phyloP scores from a whole-genome alignment of 1,140 invertebrate species.

The Chymomyza costata region DNA sequence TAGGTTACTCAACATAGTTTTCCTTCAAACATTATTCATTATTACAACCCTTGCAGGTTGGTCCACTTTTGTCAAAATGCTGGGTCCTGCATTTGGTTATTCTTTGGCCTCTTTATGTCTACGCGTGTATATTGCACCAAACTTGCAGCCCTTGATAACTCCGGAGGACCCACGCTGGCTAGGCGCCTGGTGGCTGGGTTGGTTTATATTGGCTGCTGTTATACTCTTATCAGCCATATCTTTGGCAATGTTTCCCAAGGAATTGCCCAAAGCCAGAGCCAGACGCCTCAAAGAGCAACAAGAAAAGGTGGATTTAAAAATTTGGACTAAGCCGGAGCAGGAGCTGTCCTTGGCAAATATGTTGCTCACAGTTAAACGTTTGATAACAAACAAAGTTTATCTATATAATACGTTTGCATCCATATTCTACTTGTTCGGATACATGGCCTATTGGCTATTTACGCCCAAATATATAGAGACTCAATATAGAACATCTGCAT shows the following conservation, averaged over 20 bases:
- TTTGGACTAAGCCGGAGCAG: slow-evolving; percentile 39
- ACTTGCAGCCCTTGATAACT: slow-evolving; percentile 80
- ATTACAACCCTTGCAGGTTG: slow-evolving; percentile 76
- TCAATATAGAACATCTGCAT: slow-evolving; percentile 83
- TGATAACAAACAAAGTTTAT: slow-evolving; percentile 79
- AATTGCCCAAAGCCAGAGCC: slow-evolving; percentile 76
- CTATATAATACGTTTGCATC: slow-evolving; percentile 81
- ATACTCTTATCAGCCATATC: slow-evolving; percentile 79
- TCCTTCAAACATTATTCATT: not conserved
- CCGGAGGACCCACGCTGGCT: slow-evolving; percentile 84
- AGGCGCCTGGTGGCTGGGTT: slow-evolving; percentile 88
- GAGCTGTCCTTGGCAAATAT: slow-evolving; percentile 40
- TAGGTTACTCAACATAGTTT: slow-evolving; percentile 56
- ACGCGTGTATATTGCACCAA: slow-evolving; percentile 82
- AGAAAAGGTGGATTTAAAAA: slow-evolving; percentile 22
- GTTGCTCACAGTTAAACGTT: slow-evolving; percentile 24
- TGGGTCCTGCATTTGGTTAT: slow-evolving; percentile 84
- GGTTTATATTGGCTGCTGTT: slow-evolving; percentile 80
- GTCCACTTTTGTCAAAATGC: slow-evolving; percentile 81
- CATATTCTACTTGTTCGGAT: slow-evolving; percentile 83
- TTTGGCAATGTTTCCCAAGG: slow-evolving; percentile 81
- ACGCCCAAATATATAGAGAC: slow-evolving; percentile 86
- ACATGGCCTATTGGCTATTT: slow-evolving; percentile 85
- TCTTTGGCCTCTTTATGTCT: slow-evolving; percentile 81
- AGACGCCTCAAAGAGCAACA: slow-evolving; percentile 12